Evolutionary conservation across 2,888 invertebrate species (phyloP).

Genomic region (Exephanes ischioxanthus): DNA sequence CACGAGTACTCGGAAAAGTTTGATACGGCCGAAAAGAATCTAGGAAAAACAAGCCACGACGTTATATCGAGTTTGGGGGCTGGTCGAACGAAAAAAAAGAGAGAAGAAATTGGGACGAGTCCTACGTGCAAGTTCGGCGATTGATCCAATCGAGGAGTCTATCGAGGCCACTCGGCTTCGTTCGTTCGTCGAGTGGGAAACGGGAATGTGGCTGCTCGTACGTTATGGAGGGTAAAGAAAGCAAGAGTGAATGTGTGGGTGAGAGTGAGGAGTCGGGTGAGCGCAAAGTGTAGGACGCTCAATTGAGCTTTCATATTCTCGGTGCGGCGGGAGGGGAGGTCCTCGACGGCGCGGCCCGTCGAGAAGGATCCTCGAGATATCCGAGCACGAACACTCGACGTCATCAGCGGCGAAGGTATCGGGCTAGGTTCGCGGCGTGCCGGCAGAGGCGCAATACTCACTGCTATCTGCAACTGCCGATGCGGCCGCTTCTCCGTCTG

Average conservation of each 20-base stretch:
- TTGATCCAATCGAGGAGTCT: constrained; percentile 33
- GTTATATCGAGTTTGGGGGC: neutral
- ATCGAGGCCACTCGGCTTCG: neutral
- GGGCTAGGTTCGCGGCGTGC: neutral
- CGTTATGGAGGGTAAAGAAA: neutral
- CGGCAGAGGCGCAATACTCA: neutral
- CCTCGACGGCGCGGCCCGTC: constrained; percentile 31
- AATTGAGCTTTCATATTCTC: constrained; percentile 36
- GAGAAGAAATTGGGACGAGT: neutral
- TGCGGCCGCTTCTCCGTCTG: neutral
- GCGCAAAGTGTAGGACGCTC: constrained; percentile 4
- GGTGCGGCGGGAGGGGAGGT: neutral
- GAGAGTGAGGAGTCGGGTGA: neutral
- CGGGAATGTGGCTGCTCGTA: constrained; percentile 5
- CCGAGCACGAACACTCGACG: constrained; percentile 46
- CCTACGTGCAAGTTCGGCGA: constrained; percentile 12
- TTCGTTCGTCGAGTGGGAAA: constrained; percentile 10
- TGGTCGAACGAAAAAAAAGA: neutral
- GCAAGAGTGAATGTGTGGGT: neutral
- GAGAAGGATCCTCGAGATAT: constrained; percentile 39
- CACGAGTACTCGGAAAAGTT: neutral
- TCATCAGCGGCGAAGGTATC: constrained; percentile 46
- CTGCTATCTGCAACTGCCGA: neutral
- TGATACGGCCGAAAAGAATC: constrained; percentile 1
- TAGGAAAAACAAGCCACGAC: constrained; percentile 5